Evolutionary conservation across 37 sponge, comb jelly and placozoan species (phyloP), one percentile per base, ranked within the genome.

Genomic region (Oscarella lobularis): DNA sequence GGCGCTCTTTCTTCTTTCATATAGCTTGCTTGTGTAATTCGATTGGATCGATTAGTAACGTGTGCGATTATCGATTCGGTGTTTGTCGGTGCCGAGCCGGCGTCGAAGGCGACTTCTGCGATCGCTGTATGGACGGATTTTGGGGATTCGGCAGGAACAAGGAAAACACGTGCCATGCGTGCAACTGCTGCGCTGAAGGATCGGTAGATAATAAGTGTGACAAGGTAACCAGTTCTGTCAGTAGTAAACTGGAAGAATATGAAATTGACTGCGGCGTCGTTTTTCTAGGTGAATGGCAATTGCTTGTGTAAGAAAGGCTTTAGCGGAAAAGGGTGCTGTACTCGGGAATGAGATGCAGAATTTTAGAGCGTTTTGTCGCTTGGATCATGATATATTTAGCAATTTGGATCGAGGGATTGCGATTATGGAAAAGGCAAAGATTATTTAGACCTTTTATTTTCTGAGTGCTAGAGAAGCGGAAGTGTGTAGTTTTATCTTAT

Each of bases 391-490:
- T n/a, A n/a, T n/a, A n/a, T n/a, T n/a, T n/a, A n/a, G n/a, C n/a
- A n/a, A n/a, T n/a, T n/a, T n/a, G n/a, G n/a, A n/a, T n/a, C n/a
- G n/a, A n/a, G n/a, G n/a, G n/a, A n/a, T n/a, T n/a, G n/a, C n/a
- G n/a, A n/a, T n/a, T n/a, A n/a, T n/a, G n/a, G n/a, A n/a, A n/a
- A n/a, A n/a, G n/a, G n/a, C n/a, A n/a, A n/a, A n/a, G n/a, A 48
- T 20, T 48, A 48, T 48, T 20, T 20, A 48, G 60, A 48, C 60
- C 60, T 20, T 48, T 48, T 20, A 48, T 20, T 48, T 9, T 48
- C 60, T 48, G 60, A 48, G 60, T 48, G 60, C 20, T n/a, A n/a
- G n/a, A 48, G 60, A 48, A 27, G 60, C 60, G 60, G 60, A 48
- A 48, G 60, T n/a, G n/a, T n/a, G 60, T 48, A 48, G 60, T 20